A percentile compares a stretch with the other conserved stretches of the same genome.
Evolutionary conservation across 2,888 invertebrate genomes (phyloP).

Genomic region (Craniophora ligustri): DNA sequence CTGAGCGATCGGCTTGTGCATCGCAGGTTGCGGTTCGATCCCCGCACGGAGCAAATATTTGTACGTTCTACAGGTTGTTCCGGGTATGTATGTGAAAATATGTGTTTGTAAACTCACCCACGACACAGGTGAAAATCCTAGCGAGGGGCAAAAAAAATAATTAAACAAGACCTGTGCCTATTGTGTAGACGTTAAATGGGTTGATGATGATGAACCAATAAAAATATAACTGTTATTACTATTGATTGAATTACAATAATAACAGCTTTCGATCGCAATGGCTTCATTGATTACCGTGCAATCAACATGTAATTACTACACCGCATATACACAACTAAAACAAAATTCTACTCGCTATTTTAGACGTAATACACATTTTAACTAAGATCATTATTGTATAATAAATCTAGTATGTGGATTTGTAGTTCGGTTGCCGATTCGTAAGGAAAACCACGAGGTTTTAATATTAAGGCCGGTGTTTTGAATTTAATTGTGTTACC

Average conservation of each 20-base stretch:
- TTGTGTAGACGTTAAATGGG: too few species aligned
- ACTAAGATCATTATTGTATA: background rate
- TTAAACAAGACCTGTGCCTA: too few species aligned
- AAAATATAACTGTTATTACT: too few species aligned
- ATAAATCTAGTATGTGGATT: background rate
- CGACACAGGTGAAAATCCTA: too few species aligned
- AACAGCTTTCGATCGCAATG: conserved; percentile 7
- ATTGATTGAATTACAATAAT: conserved; percentile 29
- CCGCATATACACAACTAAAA: background rate
- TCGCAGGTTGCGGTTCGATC: too few species aligned
- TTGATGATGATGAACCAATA: too few species aligned
- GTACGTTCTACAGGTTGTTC: too few species aligned
- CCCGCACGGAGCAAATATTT: too few species aligned
- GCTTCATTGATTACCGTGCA: conserved; percentile 12
- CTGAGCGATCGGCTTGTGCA: too few species aligned
- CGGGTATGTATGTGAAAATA: too few species aligned
- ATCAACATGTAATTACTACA: conserved; percentile 8
- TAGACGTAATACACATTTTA: accelerated
- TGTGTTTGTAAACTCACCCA: too few species aligned
- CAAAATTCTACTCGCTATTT: background rate
- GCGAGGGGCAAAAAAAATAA: too few species aligned
- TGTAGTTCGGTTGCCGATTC: background rate
- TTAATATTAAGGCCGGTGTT: conserved; percentile 15
- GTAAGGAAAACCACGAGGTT: conserved; percentile 21
- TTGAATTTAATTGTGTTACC: background rate